phyloP scores from a whole-genome alignment of 2,113 vertebrate genomes.

The Takifugu flavidus region DNA sequence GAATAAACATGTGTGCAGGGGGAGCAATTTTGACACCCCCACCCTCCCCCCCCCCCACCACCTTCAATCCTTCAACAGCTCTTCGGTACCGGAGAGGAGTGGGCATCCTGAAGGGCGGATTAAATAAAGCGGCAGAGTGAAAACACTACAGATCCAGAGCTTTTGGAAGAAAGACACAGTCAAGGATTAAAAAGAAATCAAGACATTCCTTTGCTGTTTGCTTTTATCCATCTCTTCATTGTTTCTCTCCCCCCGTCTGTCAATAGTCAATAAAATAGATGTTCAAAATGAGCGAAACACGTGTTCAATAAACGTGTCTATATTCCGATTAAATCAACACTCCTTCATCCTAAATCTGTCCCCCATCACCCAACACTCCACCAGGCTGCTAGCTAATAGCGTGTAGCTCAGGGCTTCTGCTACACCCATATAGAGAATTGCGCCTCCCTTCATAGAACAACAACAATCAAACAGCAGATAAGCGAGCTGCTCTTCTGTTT shows the following conservation, averaged over 20 bases:
- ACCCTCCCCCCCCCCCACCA: slow-evolving; percentile 1
- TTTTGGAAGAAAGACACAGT: background rate
- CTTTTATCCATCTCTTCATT: background rate
- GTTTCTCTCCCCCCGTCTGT: background rate
- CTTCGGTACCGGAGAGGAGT: slow-evolving; percentile 37
- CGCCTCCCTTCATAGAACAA: background rate
- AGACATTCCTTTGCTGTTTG: background rate
- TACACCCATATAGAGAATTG: background rate
- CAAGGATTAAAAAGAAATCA: background rate
- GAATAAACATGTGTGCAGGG: background rate
- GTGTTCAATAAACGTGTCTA: background rate
- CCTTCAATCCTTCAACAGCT: slow-evolving; percentile 4
- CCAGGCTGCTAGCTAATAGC: slow-evolving; percentile 1
- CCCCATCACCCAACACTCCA: no score
- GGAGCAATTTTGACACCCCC: slow-evolving; percentile 1
- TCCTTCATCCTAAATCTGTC: no score
- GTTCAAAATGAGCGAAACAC: background rate
- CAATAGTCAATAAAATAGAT: background rate
- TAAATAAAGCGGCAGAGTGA: slow-evolving; percentile 41
- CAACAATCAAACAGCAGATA: slow-evolving; percentile 21
- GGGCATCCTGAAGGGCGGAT: slow-evolving; percentile 45
- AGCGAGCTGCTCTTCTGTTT: slow-evolving; percentile 14
- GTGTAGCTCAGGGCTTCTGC: background rate
- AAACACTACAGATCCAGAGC: slow-evolving; percentile 36
- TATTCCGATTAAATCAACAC: no score